Evolutionary conservation across 1,140 invertebrate species (phyloP).

Genomic region (Charaxes varanes): DNA sequence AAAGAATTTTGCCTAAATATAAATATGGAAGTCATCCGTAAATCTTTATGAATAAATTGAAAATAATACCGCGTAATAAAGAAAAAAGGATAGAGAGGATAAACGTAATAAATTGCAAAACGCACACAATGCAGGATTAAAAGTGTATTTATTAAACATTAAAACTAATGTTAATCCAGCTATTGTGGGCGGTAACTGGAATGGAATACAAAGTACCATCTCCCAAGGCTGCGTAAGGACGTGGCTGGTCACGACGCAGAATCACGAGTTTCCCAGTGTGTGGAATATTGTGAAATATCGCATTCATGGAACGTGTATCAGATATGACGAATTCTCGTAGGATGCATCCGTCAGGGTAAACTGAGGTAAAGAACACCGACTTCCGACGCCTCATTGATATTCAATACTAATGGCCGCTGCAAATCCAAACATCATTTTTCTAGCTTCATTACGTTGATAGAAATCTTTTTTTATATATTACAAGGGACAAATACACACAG

Average conservation of each 20-base stretch:
- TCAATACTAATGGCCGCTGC: conserved; percentile 26
- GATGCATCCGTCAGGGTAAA: conserved; percentile 21
- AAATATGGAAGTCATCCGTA: too few species aligned
- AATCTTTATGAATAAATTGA: too few species aligned
- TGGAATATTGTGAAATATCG: conserved; percentile 32
- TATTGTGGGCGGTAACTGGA: conserved; percentile 20
- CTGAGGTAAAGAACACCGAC: conserved; percentile 35
- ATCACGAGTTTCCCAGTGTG: conserved; percentile 22
- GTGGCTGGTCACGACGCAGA: conserved; percentile 16
- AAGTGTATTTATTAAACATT: conserved; percentile 23
- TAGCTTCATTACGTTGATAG: conserved; percentile 2
- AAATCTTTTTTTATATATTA: too few species aligned
- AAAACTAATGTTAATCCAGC: conserved; percentile 30
- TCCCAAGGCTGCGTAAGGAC: conserved; percentile 23
- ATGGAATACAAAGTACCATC: conserved; percentile 19
- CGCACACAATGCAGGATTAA: conserved; percentile 15
- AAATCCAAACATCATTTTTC: conserved; percentile 15
- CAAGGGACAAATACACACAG: too few species aligned
- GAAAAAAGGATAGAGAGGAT: conserved; percentile 4
- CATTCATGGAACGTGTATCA: conserved; percentile 30
- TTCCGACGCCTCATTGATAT: conserved; percentile 37
- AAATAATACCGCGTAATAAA: too few species aligned
- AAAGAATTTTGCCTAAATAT: too few species aligned
- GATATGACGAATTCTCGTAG: conserved; percentile 42
- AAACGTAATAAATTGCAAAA: conserved; percentile 14